Conservation (phyloP, 2,888 invertebrate species). For the Tortricodes alternella region DNA sequence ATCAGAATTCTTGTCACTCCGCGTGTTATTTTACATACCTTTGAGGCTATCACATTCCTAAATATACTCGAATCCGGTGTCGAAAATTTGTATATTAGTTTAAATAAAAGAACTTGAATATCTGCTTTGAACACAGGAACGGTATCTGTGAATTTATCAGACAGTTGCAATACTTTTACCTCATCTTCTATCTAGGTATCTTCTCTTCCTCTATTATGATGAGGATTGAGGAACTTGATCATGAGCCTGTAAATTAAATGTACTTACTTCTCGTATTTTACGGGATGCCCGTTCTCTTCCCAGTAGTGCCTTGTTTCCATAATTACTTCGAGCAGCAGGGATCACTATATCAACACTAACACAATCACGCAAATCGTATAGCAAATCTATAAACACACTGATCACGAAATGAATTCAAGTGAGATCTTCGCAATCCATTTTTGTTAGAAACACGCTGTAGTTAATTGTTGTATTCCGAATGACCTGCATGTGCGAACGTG, state of each 20-base stretch:
- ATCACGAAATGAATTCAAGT: slow-evolving; percentile 44
- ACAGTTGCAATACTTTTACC: background rate
- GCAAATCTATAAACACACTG: slow-evolving; percentile 48
- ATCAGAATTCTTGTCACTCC: too few relatives aligned
- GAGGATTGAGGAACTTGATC: background rate
- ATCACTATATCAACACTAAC: slow-evolving; percentile 51
- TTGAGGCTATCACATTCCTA: too few relatives aligned
- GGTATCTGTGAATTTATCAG: too few relatives aligned
- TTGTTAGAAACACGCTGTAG: slow-evolving; percentile 42
- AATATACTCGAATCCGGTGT: too few relatives aligned
- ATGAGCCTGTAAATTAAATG: background rate
- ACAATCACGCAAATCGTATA: slow-evolving; percentile 43
- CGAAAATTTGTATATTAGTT: too few relatives aligned
- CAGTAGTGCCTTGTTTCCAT: slow-evolving; percentile 76
- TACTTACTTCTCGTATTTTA: slow-evolving; percentile 75
- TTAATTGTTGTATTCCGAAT: slow-evolving; percentile 49
- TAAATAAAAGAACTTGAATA: background rate
- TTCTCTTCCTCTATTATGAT: background rate
- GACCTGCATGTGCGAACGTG: slow-evolving; percentile 45
- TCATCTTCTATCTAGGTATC: background rate
- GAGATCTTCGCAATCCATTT: slow-evolving; percentile 58
- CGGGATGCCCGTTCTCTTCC: slow-evolving; percentile 72
- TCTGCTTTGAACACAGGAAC: background rate
- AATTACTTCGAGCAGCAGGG: slow-evolving; percentile 51
- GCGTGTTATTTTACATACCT: too few relatives aligned